These are phyloP conservation scores for Sarcophaga caerulescens DNA, from an alignment of 2,888 invertebrate genomes.

Conservation along the genomic window DNA sequence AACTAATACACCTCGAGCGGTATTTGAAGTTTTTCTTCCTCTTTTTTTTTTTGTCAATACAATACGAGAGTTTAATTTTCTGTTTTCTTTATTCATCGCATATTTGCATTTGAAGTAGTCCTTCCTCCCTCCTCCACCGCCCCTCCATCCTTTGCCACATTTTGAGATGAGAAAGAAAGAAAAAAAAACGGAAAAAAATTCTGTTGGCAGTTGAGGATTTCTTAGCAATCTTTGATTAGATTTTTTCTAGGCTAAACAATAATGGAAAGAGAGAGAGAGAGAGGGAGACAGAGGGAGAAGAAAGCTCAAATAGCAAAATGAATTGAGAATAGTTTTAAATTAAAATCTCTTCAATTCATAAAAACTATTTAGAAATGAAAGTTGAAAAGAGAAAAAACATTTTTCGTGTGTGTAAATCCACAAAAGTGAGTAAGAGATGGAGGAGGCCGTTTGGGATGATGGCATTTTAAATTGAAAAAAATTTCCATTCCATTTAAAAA, in stretches of 20 bases:
- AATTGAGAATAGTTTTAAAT: conserved; percentile 47
- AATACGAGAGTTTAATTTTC: conserved; percentile 25
- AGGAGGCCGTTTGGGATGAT: no score
- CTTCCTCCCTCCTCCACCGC: neutral
- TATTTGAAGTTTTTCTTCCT: conserved; percentile 47
- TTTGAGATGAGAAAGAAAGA: neutral
- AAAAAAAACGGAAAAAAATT: neutral
- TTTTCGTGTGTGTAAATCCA: neutral
- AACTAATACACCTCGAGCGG: conserved; percentile 58
- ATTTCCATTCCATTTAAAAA: conserved; percentile 53
- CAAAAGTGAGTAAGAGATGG: no score
- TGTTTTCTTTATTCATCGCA: neutral
- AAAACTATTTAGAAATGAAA: conserved; percentile 32
- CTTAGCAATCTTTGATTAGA: conserved; percentile 26
- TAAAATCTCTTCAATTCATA: conserved; percentile 54
- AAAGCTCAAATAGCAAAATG: neutral
- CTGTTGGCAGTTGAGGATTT: conserved; percentile 37
- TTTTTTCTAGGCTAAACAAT: neutral
- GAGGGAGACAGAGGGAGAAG: no score
- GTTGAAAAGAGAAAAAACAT: neutral
- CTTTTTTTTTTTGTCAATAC: conserved; percentile 36
- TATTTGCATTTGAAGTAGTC: neutral
- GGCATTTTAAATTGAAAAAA: conserved; percentile 7
- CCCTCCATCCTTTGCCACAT: no score
- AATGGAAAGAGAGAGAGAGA: neutral